Percentiles rank a stretch among this genome's conserved stretches.
phyloP scores from a whole-genome alignment of 2,113 vertebrate species.

The Smithornis capensis region DNA sequence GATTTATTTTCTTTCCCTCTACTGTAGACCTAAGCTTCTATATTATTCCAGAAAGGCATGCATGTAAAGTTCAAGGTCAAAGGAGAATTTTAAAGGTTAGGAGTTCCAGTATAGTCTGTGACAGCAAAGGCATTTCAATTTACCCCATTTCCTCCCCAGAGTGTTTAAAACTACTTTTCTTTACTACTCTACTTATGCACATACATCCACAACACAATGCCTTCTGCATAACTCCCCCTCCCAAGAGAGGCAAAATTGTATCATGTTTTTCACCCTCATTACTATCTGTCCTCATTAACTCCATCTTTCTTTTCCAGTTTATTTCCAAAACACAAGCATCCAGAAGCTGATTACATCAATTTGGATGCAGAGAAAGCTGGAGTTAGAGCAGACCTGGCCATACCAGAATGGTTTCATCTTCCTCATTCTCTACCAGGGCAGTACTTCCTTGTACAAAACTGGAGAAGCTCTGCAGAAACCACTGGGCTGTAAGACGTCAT shows the following conservation, averaged over 20 bases:
- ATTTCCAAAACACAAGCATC: not conserved
- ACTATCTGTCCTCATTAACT: not conserved
- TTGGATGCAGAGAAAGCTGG: not conserved
- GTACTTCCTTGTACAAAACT: not conserved
- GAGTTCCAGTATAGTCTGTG: not conserved
- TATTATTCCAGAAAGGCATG: not conserved
- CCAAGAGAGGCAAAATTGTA: not conserved
- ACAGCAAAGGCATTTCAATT: not conserved
- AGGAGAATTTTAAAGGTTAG: not conserved
- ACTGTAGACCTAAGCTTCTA: not conserved
- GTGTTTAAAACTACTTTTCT: not conserved
- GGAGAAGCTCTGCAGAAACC: not conserved
- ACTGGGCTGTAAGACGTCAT: not conserved
- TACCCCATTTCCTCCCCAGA: not conserved
- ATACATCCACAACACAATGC: not conserved
- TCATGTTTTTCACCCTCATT: not conserved
- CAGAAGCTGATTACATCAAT: not conserved
- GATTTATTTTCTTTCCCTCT: not conserved
- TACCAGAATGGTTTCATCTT: not conserved
- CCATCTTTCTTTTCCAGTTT: not conserved
- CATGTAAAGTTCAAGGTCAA: not conserved
- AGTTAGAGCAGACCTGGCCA: not conserved
- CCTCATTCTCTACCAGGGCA: not conserved
- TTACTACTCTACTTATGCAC: not conserved
- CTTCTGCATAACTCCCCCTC: not conserved